A percentile compares a stretch with the other conserved stretches of the same genome.
Conservation (phyloP, 2,797 vertebrate species). For the Artibeus jamaicensis region DNA sequence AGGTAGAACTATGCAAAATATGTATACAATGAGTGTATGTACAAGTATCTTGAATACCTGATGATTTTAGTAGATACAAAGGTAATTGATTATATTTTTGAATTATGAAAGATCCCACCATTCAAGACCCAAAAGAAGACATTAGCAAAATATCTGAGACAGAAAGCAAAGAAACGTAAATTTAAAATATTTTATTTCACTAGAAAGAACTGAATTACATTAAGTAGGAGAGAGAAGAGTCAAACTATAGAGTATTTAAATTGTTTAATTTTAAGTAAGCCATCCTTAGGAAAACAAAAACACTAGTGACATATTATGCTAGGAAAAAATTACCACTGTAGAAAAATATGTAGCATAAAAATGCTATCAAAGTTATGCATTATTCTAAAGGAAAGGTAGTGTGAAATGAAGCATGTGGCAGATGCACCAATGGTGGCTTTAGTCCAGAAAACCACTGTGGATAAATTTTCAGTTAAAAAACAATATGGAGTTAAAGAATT, state of each 20-base stretch:
- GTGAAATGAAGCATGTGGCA: neutral
- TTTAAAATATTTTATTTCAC: neutral
- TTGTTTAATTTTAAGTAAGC: neutral
- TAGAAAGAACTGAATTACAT: neutral
- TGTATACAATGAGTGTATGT: neutral
- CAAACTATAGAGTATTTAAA: neutral
- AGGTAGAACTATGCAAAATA: neutral
- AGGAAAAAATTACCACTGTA: neutral
- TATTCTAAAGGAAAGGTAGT: neutral
- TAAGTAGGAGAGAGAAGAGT: neutral
- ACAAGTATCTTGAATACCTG: neutral
- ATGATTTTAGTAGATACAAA: neutral
- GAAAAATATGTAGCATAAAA: neutral
- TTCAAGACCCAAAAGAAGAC: neutral
- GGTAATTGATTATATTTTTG: neutral
- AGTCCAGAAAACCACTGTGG: neutral
- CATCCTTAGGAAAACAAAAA: neutral
- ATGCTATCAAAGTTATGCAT: neutral
- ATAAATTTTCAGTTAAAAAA: slow-evolving; percentile 1
- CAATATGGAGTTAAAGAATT: neutral
- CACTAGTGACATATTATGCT: neutral
- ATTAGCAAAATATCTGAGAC: neutral
- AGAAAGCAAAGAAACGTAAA: neutral
- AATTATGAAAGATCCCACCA: neutral
- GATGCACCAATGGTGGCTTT: neutral